phyloP scores from a whole-genome alignment of 2,113 vertebrate species.

The Lathamus discolor region DNA sequence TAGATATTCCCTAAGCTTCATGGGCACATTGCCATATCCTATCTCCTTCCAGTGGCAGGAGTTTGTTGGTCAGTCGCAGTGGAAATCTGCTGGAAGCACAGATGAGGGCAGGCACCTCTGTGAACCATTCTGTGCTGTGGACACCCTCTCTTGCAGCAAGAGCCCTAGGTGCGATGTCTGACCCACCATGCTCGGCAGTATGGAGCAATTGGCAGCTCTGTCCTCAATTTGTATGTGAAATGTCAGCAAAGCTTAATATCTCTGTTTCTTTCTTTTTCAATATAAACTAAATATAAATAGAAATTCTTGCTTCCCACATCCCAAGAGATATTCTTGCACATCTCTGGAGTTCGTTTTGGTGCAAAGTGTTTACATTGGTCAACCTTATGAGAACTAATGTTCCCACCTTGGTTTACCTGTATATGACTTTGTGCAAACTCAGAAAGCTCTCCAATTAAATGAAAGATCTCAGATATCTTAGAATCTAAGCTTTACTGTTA shows the following conservation, averaged over 20 bases:
- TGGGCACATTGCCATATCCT: fast-evolving
- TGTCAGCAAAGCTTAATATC: neutral
- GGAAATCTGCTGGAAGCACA: neutral
- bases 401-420: neutral
- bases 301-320: neutral
- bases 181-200: fast-evolving
- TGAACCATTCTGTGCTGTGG: too few relatives aligned
- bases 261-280: neutral
- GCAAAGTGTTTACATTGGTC: neutral
- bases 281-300: neutral
- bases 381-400: neutral
- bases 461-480: neutral
- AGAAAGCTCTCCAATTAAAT: neutral
- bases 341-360: neutral
- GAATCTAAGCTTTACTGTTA: neutral
- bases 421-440: neutral
- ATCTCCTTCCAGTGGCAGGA: neutral
- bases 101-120: neutral
- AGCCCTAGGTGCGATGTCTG: neutral
- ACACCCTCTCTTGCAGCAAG: neutral
- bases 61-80: neutral
- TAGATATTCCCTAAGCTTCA: neutral
- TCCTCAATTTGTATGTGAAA: neutral
- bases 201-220: fast-evolving
- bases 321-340: neutral